Evolutionary conservation across 2,797 vertebrate genomes (phyloP), one percentile per base, ranked within the genome.

Genomic region (Esox masquinongy): DNA sequence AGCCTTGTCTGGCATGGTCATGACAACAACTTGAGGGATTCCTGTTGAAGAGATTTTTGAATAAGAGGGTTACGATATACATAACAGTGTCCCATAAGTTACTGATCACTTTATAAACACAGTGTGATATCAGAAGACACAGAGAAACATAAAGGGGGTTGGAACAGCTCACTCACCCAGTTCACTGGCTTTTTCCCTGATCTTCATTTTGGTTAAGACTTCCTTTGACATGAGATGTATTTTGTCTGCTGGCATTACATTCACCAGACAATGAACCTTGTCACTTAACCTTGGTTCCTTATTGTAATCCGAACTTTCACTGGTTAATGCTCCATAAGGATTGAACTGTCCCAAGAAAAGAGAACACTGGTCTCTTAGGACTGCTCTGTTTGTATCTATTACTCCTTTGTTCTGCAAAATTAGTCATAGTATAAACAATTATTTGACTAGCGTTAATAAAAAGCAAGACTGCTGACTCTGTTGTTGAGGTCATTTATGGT

Each of bases 221-320:
- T 68, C 67, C 1, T 22, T 4, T 39, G 34, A n/a, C 36, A 68
- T 68, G 17, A 68, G 9, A 14, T 8, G 22, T 0, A 68, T 43
- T 43, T 68, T 68, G n/a, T 68, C 67, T 24, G 36, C 67, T 4
- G 34, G 1, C 1, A 68, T 4, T 2, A 68, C 17, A 68, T 19
- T 68, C 34, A 68, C 67, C 67, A 68, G 36, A 43, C 67, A 43
- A 19, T 68, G 67, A 43, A 43, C 67, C 19, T 68, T 68, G 67
- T 68, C 36, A 43, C 19, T n/a, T 68, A 5, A n/a, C n/a, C 0
- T 68, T 0, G 67, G 67, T 11, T 47, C 2, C 17, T 14, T n/a
- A n/a, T 22, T 22, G 19, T 68, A 68, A 5, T 43, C 36, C 5
- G 5, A 1, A 17, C 5, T 19, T 36, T 7, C 16, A n/a, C 34